Evolutionary conservation across 2,113 vertebrate species (phyloP).

Genomic region (Neodontobutis hainanensis): DNA sequence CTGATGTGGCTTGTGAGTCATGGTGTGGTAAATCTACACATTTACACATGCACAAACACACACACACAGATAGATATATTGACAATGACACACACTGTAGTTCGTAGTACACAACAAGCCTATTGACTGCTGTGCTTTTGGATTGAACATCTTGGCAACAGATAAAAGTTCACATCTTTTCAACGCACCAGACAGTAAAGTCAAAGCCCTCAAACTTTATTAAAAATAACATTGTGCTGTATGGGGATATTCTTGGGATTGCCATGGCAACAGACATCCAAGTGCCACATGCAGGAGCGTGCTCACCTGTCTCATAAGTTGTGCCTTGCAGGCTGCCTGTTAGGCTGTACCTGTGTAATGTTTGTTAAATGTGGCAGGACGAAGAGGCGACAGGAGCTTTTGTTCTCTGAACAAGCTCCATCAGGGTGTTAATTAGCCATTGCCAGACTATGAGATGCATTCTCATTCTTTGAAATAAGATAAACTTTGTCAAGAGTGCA

Average conservation of each 20-base stretch:
- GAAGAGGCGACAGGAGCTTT: conserved; percentile 49
- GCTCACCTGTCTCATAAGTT: conserved; percentile 65
- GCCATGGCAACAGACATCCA: conserved; percentile 78
- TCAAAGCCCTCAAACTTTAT: conserved; percentile 64
- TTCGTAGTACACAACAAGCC: conserved; percentile 25
- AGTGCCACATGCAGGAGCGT: conserved; percentile 61
- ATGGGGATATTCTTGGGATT: conserved; percentile 69
- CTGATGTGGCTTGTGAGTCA: conserved; percentile 77
- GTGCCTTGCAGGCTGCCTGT: conserved; percentile 44
- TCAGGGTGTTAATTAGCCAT: conserved; percentile 68
- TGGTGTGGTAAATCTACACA: conserved; percentile 70
- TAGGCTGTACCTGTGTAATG: conserved; percentile 46
- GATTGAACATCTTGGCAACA: conserved; percentile 18
- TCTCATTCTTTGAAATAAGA: conserved; percentile 37
- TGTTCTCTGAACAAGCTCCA: conserved; percentile 51
- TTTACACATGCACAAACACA: conserved; percentile 40
- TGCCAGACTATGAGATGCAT: conserved; percentile 49
- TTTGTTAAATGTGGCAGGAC: conserved; percentile 57
- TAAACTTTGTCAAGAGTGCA: conserved; percentile 39
- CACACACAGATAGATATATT: conserved; percentile 18
- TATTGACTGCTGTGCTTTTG: conserved; percentile 22
- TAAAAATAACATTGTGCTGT: conserved; percentile 64
- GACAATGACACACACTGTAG: conserved; percentile 31
- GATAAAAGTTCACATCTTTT: conserved; percentile 32
- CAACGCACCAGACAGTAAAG: conserved; percentile 51